Evolutionary conservation across 64 coral and sea anemone genomes (phyloP).

Genomic region (Stichodactyla mertensii): DNA sequence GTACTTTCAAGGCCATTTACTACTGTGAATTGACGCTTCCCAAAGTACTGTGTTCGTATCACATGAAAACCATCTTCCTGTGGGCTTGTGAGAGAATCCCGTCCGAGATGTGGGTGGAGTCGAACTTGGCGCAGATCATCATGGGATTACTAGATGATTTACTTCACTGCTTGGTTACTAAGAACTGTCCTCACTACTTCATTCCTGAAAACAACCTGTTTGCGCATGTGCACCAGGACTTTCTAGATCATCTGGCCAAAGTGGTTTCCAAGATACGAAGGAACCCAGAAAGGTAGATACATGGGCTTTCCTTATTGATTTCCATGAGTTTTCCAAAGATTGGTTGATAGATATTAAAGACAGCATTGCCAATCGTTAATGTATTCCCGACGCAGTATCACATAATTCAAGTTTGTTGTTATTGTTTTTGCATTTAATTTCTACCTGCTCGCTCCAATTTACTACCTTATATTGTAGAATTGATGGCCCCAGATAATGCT

Average conservation of each 20-base stretch:
- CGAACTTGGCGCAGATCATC: conserved; percentile 50
- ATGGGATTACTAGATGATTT: conserved; percentile 61
- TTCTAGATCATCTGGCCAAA: conserved; percentile 14
- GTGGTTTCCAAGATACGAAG: conserved; percentile 20
- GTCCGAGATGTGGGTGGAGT: conserved; percentile 39
- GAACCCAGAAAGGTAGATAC: conserved; percentile 2
- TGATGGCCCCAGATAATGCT: too few relatives aligned
- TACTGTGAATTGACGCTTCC: conserved; percentile 46
- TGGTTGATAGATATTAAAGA: too few relatives aligned
- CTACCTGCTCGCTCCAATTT: too few relatives aligned
- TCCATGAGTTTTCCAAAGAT: too few relatives aligned
- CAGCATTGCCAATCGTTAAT: too few relatives aligned
- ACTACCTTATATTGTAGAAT: too few relatives aligned
- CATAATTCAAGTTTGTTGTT: too few relatives aligned
- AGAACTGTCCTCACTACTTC: conserved; percentile 46
- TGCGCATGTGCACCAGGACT: conserved; percentile 26
- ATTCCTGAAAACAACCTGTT: conserved; percentile 55
- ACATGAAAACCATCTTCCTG: conserved; percentile 74
- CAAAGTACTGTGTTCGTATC: conserved; percentile 58
- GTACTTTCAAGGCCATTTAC: conserved; percentile 62
- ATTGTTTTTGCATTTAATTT: too few relatives aligned
- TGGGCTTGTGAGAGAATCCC: conserved; percentile 69
- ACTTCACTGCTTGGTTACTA: conserved; percentile 57
- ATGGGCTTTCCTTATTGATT: too few relatives aligned
- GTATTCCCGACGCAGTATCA: too few relatives aligned